Conservation (phyloP, 1,140 invertebrate species). For the Drosophila sp. region DNA sequence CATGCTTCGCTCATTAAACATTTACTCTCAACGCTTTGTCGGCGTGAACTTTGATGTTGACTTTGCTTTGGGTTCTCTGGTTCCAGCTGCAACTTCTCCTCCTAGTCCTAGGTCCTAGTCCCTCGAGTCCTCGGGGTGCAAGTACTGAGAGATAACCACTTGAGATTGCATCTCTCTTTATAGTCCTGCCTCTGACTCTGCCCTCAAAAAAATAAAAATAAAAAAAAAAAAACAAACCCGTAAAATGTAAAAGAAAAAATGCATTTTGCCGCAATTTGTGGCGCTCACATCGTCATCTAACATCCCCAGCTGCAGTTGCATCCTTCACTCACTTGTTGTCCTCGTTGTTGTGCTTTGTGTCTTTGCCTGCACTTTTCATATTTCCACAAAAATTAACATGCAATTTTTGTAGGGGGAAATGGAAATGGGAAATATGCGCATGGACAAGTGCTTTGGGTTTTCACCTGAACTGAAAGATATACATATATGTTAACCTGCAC, state of each 20-base stretch:
- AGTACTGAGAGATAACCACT: constrained; percentile 71
- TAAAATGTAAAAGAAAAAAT: constrained; percentile 51
- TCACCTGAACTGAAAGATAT: background rate
- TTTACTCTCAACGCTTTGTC: constrained; percentile 79
- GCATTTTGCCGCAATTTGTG: constrained; percentile 78
- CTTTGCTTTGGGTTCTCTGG: constrained; percentile 40
- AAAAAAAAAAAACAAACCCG: background rate
- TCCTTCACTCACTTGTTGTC: constrained; percentile 29
- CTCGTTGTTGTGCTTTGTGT: constrained; percentile 27
- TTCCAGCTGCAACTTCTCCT: background rate
- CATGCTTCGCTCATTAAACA: constrained; percentile 73
- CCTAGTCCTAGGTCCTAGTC: background rate
- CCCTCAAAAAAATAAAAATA: background rate
- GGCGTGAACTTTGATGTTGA: constrained; percentile 81
- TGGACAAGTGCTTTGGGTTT: constrained; percentile 14
- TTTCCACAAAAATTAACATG: constrained; percentile 57
- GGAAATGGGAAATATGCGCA: constrained; percentile 22
- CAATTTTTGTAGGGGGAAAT: constrained; percentile 27
- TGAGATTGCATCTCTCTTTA: constrained; percentile 70
- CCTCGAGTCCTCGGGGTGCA: constrained; percentile 40
- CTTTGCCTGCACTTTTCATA: constrained; percentile 40
- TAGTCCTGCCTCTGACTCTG: constrained; percentile 20
- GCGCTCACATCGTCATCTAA: constrained; percentile 48
- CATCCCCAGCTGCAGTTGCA: constrained; percentile 50
- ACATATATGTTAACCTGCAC: background rate